These are phyloP conservation scores for Alexandromys fortis DNA, from an alignment of 2,113 vertebrate genomes.

Conservation along the genomic window DNA sequence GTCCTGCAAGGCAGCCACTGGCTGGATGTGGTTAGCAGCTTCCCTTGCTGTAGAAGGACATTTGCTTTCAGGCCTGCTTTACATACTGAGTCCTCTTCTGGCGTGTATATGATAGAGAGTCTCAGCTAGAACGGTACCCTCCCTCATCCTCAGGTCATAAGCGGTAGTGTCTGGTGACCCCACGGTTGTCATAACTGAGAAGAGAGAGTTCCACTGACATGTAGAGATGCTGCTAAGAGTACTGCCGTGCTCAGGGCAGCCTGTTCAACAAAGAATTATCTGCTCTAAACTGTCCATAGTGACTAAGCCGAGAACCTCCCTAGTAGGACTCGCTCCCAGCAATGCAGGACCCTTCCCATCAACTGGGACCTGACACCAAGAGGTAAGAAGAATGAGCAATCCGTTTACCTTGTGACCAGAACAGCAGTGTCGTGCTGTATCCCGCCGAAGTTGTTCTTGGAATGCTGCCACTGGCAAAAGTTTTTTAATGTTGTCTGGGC, in stretches of 20 bases:
- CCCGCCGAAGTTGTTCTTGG: slow-evolving; percentile 92
- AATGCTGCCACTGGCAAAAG: slow-evolving; percentile 99
- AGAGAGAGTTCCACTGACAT: accelerated
- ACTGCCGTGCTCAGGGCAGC: neutral
- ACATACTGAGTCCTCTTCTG: neutral
- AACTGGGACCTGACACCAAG: neutral
- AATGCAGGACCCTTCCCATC: neutral
- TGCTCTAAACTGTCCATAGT: neutral
- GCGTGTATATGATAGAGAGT: neutral
- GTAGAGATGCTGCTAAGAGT: neutral
- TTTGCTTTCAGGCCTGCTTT: neutral
- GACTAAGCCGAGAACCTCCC: neutral
- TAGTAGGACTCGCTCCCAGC: neutral
- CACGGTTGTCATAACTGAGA: neutral
- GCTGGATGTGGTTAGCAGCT: neutral
- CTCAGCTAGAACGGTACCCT: neutral
- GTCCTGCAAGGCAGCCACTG: neutral
- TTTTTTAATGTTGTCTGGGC: slow-evolving; percentile 98
- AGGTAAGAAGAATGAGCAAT: neutral
- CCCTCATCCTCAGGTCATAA: too few relatives aligned
- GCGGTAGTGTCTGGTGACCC: neutral
- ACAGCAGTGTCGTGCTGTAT: slow-evolving; percentile 97
- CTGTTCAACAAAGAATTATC: too few relatives aligned
- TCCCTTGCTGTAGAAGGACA: accelerated
- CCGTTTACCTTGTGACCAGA: slow-evolving; percentile 94